Base-by-base conservation (phyloP, 2,888 invertebrate genomes). In the Pachycephus smyrnensis region DNA sequence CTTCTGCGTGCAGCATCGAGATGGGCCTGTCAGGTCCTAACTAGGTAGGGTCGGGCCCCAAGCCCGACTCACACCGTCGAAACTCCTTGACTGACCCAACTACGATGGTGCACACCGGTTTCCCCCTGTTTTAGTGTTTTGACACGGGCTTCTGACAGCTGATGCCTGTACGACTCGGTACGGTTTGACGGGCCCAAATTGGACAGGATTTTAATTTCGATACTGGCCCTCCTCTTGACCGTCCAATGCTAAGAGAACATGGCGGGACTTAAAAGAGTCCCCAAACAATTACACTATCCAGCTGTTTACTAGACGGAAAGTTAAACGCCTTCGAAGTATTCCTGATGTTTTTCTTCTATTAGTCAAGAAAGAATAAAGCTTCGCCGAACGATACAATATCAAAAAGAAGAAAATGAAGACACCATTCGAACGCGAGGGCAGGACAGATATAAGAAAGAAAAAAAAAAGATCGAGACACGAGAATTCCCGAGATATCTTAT, bases 11-110 rank as follows among this genome's bases (percentile, higher is more conserved):
- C 84, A 88, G 87, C 88, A 88, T 87, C 88, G 85, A 87, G 89
- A 89, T 89, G 88, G 89, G 89, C 88, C 88, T 90, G 90, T 90
- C 89, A 90, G 90, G 86, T 86, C 88, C 89, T 90, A 89, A 90
- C 90, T 89, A 89, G 89, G 88, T 88, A 86, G 86, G 86, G 86
- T 84, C 85, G 84, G 79, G 78, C 83, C 82, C 73, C 83, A 76
- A 82, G 83, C 81, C 83, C 80, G 81, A 82, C 86, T 86, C 83
- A 84, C 83, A 80, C 84, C 79, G 80, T 81, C 81, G 82, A 82
- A 85, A 85, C 71, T 55, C 55, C 55, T 55, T 23, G 71, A 71
- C 31, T 33, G 33, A 33, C 2, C 71, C 32, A 32, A 71, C 71
- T 71, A 31, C 31, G 71, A 23, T 71, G 71, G 71, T 11, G 1